A percentile compares a stretch with the other conserved stretches of the same genome.
phyloP scores from a whole-genome alignment of 2,113 vertebrate species.

The Trogon surrucura region DNA sequence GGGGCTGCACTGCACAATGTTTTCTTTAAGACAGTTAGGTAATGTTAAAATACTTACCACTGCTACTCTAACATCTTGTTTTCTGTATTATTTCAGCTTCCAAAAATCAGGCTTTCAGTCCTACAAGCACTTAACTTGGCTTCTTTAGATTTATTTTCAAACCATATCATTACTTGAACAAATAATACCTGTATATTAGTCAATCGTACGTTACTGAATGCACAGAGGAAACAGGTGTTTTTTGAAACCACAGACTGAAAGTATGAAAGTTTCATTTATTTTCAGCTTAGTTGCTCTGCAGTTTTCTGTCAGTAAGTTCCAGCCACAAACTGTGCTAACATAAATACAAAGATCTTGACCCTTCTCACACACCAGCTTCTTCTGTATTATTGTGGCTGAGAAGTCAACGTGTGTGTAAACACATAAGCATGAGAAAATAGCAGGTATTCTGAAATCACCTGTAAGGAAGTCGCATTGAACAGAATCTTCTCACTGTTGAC shows the following conservation, averaged over 20 bases:
- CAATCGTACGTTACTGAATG: not conserved
- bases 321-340: not conserved
- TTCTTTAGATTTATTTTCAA: constrained; percentile 23
- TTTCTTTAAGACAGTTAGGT: not conserved
- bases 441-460: not conserved
- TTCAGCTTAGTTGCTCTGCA: not conserved
- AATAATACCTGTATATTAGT: not conserved
- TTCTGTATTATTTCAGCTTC: not conserved
- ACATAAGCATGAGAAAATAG: not conserved
- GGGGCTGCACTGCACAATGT: not conserved
- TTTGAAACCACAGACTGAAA: not conserved
- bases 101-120: not conserved
- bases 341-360: not conserved
- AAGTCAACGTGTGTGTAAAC: not conserved
- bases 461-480: not conserved
- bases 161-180: not conserved
- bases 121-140: not conserved
- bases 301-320: not conserved
- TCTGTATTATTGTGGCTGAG: not conserved
- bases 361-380: rapidly evolving
- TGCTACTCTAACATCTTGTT: not conserved
- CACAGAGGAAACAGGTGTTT: not conserved
- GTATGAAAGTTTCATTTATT: not conserved
- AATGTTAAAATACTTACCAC: not conserved
- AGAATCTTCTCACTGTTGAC: not conserved